These are phyloP conservation scores for Artibeus jamaicensis DNA, from an alignment of 2,797 vertebrate species.

Conservation along the genomic window DNA sequence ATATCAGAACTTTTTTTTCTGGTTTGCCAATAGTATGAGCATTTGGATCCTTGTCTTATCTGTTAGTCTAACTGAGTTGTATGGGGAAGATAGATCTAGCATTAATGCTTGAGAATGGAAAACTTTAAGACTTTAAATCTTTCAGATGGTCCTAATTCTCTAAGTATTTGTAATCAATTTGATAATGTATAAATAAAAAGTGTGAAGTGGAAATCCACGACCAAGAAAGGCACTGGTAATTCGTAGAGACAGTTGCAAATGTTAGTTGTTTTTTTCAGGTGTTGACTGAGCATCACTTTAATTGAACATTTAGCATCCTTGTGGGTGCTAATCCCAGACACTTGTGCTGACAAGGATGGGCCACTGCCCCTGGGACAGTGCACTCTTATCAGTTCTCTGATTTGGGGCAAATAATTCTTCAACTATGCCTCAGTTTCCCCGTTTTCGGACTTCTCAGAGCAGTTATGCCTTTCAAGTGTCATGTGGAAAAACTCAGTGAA, in stretches of 20 bases:
- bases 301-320: neutral
- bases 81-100: neutral
- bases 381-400: neutral
- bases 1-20: neutral
- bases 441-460: neutral
- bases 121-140: neutral
- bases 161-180: neutral
- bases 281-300: neutral
- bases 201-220: neutral
- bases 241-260: neutral
- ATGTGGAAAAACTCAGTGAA: neutral
- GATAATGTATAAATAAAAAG: neutral
- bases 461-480: neutral
- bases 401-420: neutral
- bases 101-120: neutral
- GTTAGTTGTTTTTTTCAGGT: neutral
- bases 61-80: neutral
- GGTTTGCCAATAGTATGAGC: neutral
- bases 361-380: rapidly evolving
- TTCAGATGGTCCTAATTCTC: conserved; percentile 22
- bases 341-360: neutral
- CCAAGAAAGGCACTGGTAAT: neutral
- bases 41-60: neutral
- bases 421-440: neutral
- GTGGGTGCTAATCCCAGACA: neutral